A percentile compares a stretch with the other conserved stretches of the same genome.
phyloP scores from a whole-genome alignment of 2,888 invertebrate species.

The Sicus ferrugineus region DNA sequence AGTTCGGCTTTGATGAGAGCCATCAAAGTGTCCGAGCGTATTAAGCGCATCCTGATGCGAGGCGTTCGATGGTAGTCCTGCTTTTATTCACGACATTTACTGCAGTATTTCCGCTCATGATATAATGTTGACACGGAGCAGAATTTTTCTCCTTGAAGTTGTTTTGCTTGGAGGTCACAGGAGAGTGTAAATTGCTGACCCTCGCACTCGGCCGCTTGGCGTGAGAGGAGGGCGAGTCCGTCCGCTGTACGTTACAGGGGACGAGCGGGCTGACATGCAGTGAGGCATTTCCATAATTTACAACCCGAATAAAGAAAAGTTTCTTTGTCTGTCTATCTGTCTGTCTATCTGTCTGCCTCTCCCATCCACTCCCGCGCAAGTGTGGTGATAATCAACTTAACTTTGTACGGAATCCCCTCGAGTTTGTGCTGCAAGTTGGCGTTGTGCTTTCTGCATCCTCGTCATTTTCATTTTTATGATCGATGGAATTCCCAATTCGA shows the following conservation, averaged over 20 bases:
- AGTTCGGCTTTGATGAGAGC: conserved; percentile 43
- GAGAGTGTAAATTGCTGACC: conserved; percentile 34
- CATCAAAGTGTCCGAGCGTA: conserved; percentile 46
- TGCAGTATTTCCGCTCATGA: conserved; percentile 43
- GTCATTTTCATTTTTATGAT: conserved; percentile 62
- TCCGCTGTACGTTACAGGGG: not conserved
- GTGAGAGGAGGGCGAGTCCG: too few species aligned
- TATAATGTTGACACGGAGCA: conserved; percentile 43
- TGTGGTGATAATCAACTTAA: conserved; percentile 55
- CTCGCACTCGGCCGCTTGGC: conserved; percentile 24
- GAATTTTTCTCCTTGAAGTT: conserved; percentile 23
- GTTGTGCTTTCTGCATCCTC: conserved; percentile 30
- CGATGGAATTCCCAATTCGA: conserved; percentile 62
- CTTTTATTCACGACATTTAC: conserved; percentile 35
- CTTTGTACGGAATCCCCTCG: conserved; percentile 20
- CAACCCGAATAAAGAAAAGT: conserved; percentile 19
- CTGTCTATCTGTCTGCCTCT: not conserved
- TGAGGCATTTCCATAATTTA: conserved; percentile 38
- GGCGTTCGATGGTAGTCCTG: not conserved
- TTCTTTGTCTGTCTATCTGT: too few species aligned
- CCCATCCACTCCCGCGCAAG: conserved; percentile 27
- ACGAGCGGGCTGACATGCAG: conserved; percentile 12
- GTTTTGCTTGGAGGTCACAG: not conserved
- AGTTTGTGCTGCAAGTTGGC: conserved; percentile 45
- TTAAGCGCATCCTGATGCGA: conserved; percentile 38